Percentiles rank a stretch among this genome's conserved stretches.
Evolutionary conservation across 2,797 vertebrate genomes (phyloP).

Genomic region (Lepilemur ruficaudatus): DNA sequence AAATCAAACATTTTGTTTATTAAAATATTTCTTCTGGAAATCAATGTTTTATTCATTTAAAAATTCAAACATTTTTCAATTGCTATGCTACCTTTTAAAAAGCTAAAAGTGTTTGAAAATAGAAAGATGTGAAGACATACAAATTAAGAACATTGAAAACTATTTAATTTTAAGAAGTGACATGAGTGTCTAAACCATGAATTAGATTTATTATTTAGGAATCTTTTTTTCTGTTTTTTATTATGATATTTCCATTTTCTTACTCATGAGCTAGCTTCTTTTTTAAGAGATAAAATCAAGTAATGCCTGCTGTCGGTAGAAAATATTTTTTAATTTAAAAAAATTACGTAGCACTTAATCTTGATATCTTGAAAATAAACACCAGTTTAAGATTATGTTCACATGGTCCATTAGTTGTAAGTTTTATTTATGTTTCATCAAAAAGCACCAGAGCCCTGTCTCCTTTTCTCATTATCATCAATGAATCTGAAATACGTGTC

Average conservation of each 20-base stretch:
- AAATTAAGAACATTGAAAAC: neutral
- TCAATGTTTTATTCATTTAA: conserved; percentile 6
- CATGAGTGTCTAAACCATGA: conserved; percentile 51
- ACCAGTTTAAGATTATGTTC: neutral
- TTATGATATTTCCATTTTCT: conserved; percentile 55
- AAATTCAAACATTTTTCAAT: conserved; percentile 8
- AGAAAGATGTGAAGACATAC: neutral
- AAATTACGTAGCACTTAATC: neutral
- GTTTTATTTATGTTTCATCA: neutral
- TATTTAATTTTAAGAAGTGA: neutral
- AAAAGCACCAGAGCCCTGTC: neutral
- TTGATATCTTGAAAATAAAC: neutral
- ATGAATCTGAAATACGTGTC: neutral
- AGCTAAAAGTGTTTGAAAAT: neutral
- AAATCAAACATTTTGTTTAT: conserved; percentile 19
- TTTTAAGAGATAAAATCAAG: neutral
- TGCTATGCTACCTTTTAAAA: conserved; percentile 22
- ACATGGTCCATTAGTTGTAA: neutral
- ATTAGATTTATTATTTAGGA: conserved; percentile 31
- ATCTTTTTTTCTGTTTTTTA: conserved; percentile 44
- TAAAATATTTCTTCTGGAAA: neutral
- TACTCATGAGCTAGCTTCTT: neutral
- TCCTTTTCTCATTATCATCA: neutral
- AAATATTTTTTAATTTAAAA: neutral
- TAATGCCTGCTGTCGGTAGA: neutral